Conservation (phyloP, 2,113 vertebrate species). For the Herpetotheres cachinnans region DNA sequence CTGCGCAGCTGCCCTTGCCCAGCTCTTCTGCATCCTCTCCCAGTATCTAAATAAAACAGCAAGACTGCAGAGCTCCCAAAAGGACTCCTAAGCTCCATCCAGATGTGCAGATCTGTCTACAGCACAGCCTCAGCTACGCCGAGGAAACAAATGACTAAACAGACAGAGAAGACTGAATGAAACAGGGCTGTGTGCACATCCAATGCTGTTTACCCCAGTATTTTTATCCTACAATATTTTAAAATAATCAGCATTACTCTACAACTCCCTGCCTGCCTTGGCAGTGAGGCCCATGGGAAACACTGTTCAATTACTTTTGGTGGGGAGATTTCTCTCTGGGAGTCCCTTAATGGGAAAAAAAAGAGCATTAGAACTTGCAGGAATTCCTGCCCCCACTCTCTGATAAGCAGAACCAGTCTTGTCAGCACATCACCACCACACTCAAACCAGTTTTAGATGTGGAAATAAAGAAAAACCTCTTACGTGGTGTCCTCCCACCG, state of each 20-base stretch:
- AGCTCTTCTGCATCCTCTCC: not conserved
- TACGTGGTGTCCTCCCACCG: constrained; percentile 98
- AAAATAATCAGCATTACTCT: not conserved
- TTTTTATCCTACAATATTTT: not conserved
- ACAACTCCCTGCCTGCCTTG: not conserved
- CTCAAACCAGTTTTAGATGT: not conserved
- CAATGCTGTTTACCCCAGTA: not conserved
- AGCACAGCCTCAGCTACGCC: not conserved
- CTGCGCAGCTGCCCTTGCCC: not conserved
- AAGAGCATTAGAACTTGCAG: not conserved
- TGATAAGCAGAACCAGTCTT: not conserved
- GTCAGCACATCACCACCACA: not conserved
- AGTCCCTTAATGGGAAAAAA: not conserved
- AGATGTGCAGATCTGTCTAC: not conserved
- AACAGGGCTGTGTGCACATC: not conserved
- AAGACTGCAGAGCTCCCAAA: not conserved
- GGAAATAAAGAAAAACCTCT: constrained; percentile 52
- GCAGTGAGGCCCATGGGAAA: not conserved
- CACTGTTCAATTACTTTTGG: not conserved
- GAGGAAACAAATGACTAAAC: fast-evolving
- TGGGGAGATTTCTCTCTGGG: not conserved
- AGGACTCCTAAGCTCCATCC: not conserved
- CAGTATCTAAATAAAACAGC: not conserved
- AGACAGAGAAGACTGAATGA: not conserved
- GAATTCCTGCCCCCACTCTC: not conserved